Conservation (phyloP, 2,113 vertebrate species). For the Sander vitreus region DNA sequence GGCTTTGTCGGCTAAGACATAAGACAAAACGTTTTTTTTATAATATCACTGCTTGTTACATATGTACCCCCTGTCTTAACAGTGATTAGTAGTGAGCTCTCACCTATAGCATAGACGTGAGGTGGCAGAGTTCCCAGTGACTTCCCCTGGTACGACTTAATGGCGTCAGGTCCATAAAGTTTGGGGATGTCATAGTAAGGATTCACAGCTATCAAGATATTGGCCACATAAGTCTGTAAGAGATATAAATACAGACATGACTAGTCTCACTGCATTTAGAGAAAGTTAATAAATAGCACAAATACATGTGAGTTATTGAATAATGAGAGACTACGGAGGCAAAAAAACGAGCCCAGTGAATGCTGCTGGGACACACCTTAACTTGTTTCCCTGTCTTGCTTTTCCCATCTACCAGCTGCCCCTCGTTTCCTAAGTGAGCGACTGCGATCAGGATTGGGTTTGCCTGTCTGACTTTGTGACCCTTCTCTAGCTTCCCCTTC, state of each 20-base stretch:
- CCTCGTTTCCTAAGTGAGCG: conserved; percentile 64
- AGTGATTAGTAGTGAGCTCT: conserved; percentile 39
- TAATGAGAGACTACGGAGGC: conserved; percentile 7
- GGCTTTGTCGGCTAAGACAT: conserved; percentile 92
- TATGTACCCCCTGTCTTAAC: neutral
- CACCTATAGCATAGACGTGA: conserved; percentile 97
- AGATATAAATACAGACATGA: conserved; percentile 15
- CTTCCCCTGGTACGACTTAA: conserved; percentile 93
- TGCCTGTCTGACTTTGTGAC: conserved; percentile 55
- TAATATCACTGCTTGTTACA: neutral
- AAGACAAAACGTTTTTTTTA: neutral
- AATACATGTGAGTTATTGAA: conserved; percentile 29
- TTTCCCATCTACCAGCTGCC: conserved; percentile 56
- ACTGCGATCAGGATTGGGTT: conserved; percentile 54
- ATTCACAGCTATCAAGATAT: conserved; percentile 98
- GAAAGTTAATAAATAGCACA: neutral
- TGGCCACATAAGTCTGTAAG: conserved; percentile 95
- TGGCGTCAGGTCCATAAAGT: conserved; percentile 91
- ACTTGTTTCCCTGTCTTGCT: conserved; percentile 27
- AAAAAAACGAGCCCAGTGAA: conserved; percentile 21
- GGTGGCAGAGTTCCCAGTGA: conserved; percentile 96
- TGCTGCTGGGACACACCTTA: conserved; percentile 28
- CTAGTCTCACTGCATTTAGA: conserved; percentile 12
- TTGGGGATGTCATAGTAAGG: conserved; percentile 97
- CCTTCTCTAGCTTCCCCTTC: conserved; percentile 29